Evolutionary conservation across 2,888 invertebrate species (phyloP).

Genomic region (Sarcophaga carnaria): DNA sequence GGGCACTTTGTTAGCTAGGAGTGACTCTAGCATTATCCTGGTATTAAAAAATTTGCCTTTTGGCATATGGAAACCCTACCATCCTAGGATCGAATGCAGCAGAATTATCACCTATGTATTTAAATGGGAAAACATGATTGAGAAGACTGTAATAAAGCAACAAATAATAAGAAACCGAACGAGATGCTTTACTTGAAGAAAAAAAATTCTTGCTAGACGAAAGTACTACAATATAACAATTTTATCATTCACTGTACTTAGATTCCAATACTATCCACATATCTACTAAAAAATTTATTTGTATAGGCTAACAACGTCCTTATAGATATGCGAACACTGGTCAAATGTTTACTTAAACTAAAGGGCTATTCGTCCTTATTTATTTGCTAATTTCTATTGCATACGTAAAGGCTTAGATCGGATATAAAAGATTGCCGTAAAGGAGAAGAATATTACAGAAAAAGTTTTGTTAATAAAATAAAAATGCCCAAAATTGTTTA

Average conservation of each 20-base stretch:
- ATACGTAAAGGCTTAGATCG: conserved; percentile 72
- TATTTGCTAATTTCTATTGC: conserved; percentile 68
- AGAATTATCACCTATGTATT: too few species aligned
- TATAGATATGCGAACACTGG: background rate
- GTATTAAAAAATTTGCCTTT: too few species aligned
- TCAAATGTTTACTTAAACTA: conserved; percentile 64
- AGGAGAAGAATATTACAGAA: background rate
- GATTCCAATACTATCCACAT: background rate
- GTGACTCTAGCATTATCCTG: too few species aligned
- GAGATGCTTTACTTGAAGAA: too few species aligned
- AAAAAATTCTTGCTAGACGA: too few species aligned
- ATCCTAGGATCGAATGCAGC: too few species aligned
- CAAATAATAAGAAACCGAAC: background rate
- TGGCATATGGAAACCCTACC: too few species aligned
- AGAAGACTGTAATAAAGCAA: background rate
- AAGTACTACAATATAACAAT: too few species aligned
- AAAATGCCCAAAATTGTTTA: background rate
- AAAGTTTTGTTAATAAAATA: conserved; percentile 22
- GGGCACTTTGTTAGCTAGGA: too few species aligned
- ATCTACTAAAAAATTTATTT: background rate
- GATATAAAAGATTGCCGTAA: conserved; percentile 73
- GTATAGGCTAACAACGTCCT: background rate
- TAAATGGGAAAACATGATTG: background rate
- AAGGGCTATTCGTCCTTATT: conserved; percentile 63
- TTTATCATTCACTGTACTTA: background rate